Conservation (phyloP, 2,113 vertebrate genomes). For the Zapornia atra region DNA sequence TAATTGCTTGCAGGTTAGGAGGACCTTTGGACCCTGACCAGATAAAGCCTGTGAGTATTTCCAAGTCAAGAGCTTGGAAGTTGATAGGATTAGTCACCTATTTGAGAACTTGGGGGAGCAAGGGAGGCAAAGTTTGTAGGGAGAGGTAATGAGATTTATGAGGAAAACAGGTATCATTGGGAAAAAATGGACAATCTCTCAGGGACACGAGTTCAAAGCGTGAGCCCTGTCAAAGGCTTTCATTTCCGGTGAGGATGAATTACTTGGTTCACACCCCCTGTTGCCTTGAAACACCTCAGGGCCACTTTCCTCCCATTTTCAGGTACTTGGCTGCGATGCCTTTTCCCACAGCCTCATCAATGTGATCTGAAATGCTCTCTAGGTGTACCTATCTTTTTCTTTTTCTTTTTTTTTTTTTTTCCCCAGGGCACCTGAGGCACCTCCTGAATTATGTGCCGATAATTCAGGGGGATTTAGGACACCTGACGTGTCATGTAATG, state of each 20-base stretch:
- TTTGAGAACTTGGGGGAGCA: neutral
- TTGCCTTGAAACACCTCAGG: neutral
- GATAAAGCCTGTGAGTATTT: neutral
- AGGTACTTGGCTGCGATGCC: neutral
- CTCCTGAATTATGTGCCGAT: neutral
- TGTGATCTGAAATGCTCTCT: neutral
- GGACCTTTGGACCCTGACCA: neutral
- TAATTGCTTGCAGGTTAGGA: neutral
- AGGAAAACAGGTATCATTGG: neutral
- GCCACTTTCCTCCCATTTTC: neutral
- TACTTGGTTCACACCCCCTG: neutral
- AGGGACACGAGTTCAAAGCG: neutral
- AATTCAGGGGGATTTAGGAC: constrained; percentile 61
- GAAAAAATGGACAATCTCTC: neutral
- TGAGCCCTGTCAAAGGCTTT: neutral
- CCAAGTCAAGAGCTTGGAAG: neutral
- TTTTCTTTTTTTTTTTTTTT: neutral
- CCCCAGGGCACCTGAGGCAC: constrained; percentile 16
- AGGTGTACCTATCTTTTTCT: neutral
- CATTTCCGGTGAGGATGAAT: neutral
- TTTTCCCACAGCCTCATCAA: constrained; percentile 24
- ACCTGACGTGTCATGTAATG: constrained; percentile 54
- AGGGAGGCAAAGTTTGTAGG: neutral
- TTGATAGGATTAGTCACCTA: neutral
- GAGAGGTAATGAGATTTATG: neutral